phyloP scores from a whole-genome alignment of 1,140 invertebrate species.

The Trypoxylus dichotomus region DNA sequence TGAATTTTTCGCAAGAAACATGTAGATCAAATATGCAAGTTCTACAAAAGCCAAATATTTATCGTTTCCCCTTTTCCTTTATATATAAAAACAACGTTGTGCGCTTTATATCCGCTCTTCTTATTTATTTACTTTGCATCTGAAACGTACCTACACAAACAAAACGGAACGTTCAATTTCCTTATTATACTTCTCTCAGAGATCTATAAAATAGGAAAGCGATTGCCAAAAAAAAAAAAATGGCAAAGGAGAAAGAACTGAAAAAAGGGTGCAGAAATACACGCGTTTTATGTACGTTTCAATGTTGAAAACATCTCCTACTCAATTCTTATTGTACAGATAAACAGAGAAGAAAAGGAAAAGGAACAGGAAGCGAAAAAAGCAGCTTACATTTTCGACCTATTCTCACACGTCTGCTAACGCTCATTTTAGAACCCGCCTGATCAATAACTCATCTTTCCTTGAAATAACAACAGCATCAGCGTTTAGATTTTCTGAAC shows the following conservation, averaged over 20 bases:
- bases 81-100: constrained; percentile 7
- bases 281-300: constrained; percentile 9
- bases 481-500: too few species aligned
- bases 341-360: background rate
- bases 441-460: background rate
- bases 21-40: constrained; percentile 23
- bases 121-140: constrained; percentile 14
- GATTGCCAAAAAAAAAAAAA: constrained; percentile 21
- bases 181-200: constrained; percentile 13
- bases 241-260: background rate
- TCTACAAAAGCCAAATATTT: constrained; percentile 14
- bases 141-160: constrained; percentile 1
- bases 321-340: constrained; percentile 14
- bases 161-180: constrained; percentile 17
- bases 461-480: background rate
- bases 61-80: background rate
- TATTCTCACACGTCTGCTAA: background rate
- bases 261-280: background rate
- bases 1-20: constrained; percentile 3
- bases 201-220: constrained; percentile 6
- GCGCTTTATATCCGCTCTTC: background rate
- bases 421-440: background rate
- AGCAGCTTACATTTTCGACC: background rate
- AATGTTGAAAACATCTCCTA: constrained; percentile 9
- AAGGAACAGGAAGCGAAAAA: background rate